Evolutionary conservation across 1,140 invertebrate species (phyloP).

Genomic region (Cylas formicarius): DNA sequence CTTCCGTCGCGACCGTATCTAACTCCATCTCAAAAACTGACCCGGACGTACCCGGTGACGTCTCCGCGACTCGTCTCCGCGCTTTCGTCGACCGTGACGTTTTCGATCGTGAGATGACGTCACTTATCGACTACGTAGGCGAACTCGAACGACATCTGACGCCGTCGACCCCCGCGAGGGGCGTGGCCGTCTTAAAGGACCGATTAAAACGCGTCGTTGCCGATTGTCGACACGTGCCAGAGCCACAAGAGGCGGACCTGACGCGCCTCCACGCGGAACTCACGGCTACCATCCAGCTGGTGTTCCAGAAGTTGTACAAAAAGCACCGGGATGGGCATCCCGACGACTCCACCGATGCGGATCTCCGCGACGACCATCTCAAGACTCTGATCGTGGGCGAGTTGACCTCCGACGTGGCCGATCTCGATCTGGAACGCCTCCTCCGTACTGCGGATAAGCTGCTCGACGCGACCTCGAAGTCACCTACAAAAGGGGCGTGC

Average conservation of each 20-base stretch:
- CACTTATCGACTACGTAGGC: too few species aligned
- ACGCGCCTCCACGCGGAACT: too few species aligned
- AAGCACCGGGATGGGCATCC: conserved; percentile 41
- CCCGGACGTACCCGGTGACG: conserved; percentile 16
- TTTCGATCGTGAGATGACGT: too few species aligned
- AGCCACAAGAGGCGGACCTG: too few species aligned
- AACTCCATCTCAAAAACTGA: conserved; percentile 39
- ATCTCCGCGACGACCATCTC: conserved; percentile 55
- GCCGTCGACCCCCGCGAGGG: too few species aligned
- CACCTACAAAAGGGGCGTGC: too few species aligned
- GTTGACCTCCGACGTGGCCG: conserved; percentile 50
- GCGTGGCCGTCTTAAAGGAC: too few species aligned
- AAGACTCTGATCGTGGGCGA: conserved; percentile 54
- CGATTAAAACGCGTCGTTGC: too few species aligned
- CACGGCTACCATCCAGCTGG: conserved; percentile 52
- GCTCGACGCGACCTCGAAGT: conserved; percentile 8
- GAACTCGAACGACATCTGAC: too few species aligned
- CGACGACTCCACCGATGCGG: conserved; percentile 15
- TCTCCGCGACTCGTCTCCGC: too few species aligned
- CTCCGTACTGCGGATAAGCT: conserved; percentile 17
- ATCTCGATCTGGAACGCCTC: conserved; percentile 47
- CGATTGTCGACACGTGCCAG: too few species aligned
- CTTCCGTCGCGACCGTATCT: conserved; percentile 43
- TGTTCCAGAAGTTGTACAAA: conserved; percentile 65
- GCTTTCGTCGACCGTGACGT: too few species aligned